Evolutionary conservation across 2,888 invertebrate species (phyloP).

Genomic region (Synergus japonicus): DNA sequence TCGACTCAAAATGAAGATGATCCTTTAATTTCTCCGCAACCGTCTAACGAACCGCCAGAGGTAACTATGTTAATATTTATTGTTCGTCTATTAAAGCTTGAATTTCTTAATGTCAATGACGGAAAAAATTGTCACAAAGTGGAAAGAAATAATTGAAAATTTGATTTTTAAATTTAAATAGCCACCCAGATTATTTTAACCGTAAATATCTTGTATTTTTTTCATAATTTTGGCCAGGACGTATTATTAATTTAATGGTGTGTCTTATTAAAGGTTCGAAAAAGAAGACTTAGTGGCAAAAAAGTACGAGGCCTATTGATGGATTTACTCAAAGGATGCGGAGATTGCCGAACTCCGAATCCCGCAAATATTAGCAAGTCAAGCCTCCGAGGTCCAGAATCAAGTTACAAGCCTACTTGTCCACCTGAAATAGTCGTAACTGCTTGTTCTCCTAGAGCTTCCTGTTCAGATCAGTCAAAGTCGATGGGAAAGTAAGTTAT

Average conservation of each 20-base stretch:
- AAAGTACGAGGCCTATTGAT: constrained; percentile 68
- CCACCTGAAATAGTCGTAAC: constrained; percentile 36
- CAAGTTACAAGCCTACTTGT: not conserved
- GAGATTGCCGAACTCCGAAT: constrained; percentile 66
- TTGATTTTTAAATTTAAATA: too few species aligned
- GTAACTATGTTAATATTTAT: constrained; percentile 54
- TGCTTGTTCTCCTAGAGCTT: constrained; percentile 43
- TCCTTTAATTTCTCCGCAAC: constrained; percentile 57
- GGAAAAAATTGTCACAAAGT: too few species aligned
- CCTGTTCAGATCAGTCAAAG: constrained; percentile 44
- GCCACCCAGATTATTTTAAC: too few species aligned
- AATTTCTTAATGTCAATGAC: not conserved
- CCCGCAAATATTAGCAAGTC: constrained; percentile 28
- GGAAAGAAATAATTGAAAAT: not conserved
- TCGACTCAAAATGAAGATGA: constrained; percentile 60
- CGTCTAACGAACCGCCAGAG: constrained; percentile 60
- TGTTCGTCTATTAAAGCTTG: not conserved
- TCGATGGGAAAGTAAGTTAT: constrained; percentile 55
- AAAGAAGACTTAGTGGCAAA: constrained; percentile 69
- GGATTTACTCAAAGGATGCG: constrained; percentile 71
- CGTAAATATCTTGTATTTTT: too few species aligned
- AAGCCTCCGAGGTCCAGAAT: not conserved
- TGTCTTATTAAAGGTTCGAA: constrained; percentile 59
- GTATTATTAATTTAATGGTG: not conserved
- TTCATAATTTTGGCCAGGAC: too few species aligned